Percentiles rank a stretch among this genome's conserved stretches.
These are phyloP conservation scores for Drosophila suzukii DNA, from an alignment of 1,140 invertebrate genomes.

Conservation along the genomic window DNA sequence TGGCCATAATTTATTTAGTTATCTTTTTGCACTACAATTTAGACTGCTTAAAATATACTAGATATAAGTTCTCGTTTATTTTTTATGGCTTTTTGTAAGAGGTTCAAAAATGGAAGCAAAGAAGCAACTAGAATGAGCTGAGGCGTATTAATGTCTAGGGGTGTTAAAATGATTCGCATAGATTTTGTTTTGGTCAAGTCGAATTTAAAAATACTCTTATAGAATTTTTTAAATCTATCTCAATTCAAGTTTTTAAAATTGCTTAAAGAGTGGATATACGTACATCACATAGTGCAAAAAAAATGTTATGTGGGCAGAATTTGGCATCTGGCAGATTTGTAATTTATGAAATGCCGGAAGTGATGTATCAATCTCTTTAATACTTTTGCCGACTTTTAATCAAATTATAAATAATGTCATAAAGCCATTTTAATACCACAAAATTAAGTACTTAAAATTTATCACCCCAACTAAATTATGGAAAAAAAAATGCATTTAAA, in stretches of 20 bases:
- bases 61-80: neutral
- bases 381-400: slow-evolving; percentile 58
- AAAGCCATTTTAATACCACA: slow-evolving; percentile 51
- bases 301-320: slow-evolving; percentile 19
- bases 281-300: neutral
- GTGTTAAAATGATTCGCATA: slow-evolving; percentile 8
- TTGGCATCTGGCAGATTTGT: slow-evolving; percentile 20
- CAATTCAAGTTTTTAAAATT: no score
- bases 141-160: slow-evolving; percentile 24
- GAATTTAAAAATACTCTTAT: slow-evolving; percentile 1
- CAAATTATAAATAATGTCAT: slow-evolving; percentile 65
- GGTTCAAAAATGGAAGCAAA: slow-evolving; percentile 15
- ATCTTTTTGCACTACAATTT: slow-evolving; percentile 21
- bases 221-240: no score
- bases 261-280: neutral
- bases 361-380: slow-evolving; percentile 15
- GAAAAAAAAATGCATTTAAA: slow-evolving; percentile 22
- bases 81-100: slow-evolving; percentile 14
- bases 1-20: slow-evolving; percentile 34
- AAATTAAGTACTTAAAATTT: slow-evolving; percentile 68
- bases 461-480: slow-evolving; percentile 48
- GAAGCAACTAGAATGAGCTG: slow-evolving; percentile 14
- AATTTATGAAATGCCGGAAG: slow-evolving; percentile 65
- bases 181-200: slow-evolving; percentile 9
- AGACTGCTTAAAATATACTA: slow-evolving; percentile 3